A percentile compares a stretch with the other conserved stretches of the same genome.
Conservation (phyloP, 2,888 invertebrate species). For the Thecophora atra region DNA sequence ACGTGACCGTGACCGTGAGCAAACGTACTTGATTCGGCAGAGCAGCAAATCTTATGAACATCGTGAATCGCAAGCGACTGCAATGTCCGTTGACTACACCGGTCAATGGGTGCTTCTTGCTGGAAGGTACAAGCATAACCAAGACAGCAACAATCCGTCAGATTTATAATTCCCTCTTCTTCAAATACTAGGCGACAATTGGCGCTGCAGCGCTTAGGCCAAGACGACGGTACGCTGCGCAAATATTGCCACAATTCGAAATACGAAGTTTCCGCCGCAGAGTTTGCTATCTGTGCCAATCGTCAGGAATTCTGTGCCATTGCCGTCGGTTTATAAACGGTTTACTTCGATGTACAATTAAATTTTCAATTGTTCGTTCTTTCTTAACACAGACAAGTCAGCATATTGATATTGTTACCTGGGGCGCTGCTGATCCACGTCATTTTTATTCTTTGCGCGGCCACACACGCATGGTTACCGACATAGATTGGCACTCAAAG, state of each 20-base stretch:
- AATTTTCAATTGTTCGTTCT: neutral
- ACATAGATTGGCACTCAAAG: constrained; percentile 89
- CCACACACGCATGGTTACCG: constrained; percentile 87
- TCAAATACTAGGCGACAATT: constrained; percentile 71
- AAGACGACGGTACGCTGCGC: constrained; percentile 69
- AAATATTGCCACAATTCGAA: constrained; percentile 89
- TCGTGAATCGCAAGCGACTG: constrained; percentile 87
- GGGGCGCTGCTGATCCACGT: constrained; percentile 77
- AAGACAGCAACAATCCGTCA: neutral
- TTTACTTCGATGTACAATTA: neutral
- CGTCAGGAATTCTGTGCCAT: constrained; percentile 86
- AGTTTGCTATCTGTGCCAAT: constrained; percentile 86
- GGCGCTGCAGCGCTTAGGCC: constrained; percentile 75
- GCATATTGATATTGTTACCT: constrained; percentile 85
- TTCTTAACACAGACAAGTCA: constrained; percentile 82
- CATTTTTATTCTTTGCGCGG: constrained; percentile 79
- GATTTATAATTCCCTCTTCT: neutral
- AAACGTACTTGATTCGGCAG: constrained; percentile 57
- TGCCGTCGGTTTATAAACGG: constrained; percentile 72
- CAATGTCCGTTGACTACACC: constrained; percentile 82
- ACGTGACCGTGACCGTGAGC: constrained; percentile 49
- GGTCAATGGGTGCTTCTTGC: constrained; percentile 88
- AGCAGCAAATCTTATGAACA: constrained; percentile 72
- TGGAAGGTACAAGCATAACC: constrained; percentile 67
- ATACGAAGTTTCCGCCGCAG: constrained; percentile 91